Conservation (phyloP, 2,797 vertebrate species). For the Galagoides demidoff region DNA sequence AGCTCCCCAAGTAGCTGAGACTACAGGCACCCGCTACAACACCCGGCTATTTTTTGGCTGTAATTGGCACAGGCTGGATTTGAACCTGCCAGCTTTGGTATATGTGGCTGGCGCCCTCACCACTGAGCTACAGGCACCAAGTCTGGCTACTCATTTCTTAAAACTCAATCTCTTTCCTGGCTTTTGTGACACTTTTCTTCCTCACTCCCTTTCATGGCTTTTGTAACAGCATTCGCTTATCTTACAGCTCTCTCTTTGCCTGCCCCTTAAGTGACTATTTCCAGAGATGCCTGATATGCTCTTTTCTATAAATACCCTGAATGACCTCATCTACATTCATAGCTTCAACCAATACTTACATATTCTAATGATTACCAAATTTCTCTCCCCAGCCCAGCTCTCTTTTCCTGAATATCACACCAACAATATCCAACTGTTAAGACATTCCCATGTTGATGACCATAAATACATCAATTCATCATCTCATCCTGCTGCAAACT, state of each 20-base stretch:
- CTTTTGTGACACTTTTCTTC: not conserved
- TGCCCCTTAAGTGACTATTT: conserved; percentile 46
- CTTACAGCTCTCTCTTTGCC: conserved; percentile 23
- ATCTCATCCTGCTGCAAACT: conserved; percentile 1
- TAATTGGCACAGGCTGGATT: no score
- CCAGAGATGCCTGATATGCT: conserved; percentile 52
- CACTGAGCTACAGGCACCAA: no score
- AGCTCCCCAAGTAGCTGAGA: no score
- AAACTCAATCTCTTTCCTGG: conserved; percentile 35
- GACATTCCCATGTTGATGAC: not conserved
- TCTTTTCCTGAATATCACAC: not conserved
- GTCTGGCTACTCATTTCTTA: not conserved
- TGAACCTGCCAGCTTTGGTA: no score
- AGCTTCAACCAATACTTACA: conserved; percentile 49
- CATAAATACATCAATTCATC: not conserved
- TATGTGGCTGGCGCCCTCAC: no score
- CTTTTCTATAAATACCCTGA: conserved; percentile 66
- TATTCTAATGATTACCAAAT: conserved; percentile 47
- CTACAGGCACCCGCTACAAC: no score
- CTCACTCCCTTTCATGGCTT: conserved; percentile 36
- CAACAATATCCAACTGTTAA: not conserved
- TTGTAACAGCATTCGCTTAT: not conserved
- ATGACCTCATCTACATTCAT: conserved; percentile 58
- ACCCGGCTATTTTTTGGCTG: no score
- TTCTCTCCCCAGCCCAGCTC: not conserved